Base-by-base conservation (phyloP, 1,140 invertebrate genomes). In the Micrasema minimum region DNA sequence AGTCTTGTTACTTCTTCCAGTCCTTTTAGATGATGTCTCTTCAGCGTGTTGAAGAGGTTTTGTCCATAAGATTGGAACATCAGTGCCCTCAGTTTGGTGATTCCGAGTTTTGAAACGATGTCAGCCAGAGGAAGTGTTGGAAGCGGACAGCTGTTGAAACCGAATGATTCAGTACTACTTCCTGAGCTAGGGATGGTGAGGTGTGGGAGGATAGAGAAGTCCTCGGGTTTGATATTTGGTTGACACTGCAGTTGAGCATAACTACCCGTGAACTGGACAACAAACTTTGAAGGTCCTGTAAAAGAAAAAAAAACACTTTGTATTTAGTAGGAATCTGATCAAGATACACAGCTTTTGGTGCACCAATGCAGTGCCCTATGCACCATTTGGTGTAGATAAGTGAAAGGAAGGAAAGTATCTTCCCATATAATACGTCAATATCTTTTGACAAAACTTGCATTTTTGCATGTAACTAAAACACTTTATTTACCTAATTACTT, bases 21-120 rank as follows among this genome's bases (percentile, higher is more conserved):
- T 31, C 83, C 85, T 7, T 80, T 70, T 10, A 90, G 82, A 77
- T 88, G 87, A 65, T 82, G 79, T 43, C 80, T 83, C 26, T 81
- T 80, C 26, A 89, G 78, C 31, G 79, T 81, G 37, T 77, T 77
- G 9, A 82, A 82, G n/a, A 85, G 71, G 35, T 87, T 85, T 9
- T 78, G 81, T 38, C 78, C 78, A 45, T 84, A 85, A 22, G 46
- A 43, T 77, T 82, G 79, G 66, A 88, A 85, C 65, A 79, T 78
- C 2, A 88, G 57, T 2, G 76, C 78, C 69, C 83, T 78, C 0
- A 85, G 80, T 46, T 79, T 82, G 0, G 80, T 75, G 2, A 83
- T 79, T 51, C 85, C 83, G 11, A 88, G 74, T 11, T 76, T 77
- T n/a, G 72, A 75, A 22, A 84, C 74, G 6, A 83, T 79, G 65